Percentiles rank a stretch among this genome's conserved stretches.
Conservation (phyloP, 2,797 vertebrate genomes). For the Acanthiza pusilla region DNA sequence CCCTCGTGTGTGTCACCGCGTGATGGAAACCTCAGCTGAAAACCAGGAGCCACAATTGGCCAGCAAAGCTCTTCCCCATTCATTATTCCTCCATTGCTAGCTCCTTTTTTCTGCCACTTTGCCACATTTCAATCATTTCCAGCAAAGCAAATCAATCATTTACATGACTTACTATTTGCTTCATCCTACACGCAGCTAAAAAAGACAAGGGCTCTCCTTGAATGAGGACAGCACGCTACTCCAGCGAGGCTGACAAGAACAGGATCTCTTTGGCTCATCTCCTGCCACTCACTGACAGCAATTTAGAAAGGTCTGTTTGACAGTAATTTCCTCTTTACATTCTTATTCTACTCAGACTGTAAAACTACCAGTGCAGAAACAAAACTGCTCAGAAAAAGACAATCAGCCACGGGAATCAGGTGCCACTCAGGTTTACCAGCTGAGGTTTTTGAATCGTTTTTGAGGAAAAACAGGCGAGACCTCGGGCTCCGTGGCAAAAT, state of each 20-base stretch:
- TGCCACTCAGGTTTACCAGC: neutral
- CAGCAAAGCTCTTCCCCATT: neutral
- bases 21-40: neutral
- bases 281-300: slow-evolving; percentile 40
- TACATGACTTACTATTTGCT: neutral
- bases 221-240: slow-evolving; percentile 35
- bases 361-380: neutral
- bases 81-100: neutral
- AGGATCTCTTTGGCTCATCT: slow-evolving; percentile 53
- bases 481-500: neutral
- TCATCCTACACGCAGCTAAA: slow-evolving; percentile 38
- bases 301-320: slow-evolving; percentile 48
- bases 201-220: slow-evolving; percentile 39
- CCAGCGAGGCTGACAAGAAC: slow-evolving; percentile 27
- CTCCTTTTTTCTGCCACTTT: neutral
- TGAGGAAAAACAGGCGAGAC: neutral
- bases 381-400: neutral
- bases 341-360: neutral
- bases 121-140: neutral
- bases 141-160: slow-evolving; percentile 33
- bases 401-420: neutral
- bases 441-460: neutral
- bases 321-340: slow-evolving; percentile 53
- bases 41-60: neutral
- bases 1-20: rapidly evolving